Base-by-base conservation (phyloP, 1,140 invertebrate species). In the Ooceraea biroi region DNA sequence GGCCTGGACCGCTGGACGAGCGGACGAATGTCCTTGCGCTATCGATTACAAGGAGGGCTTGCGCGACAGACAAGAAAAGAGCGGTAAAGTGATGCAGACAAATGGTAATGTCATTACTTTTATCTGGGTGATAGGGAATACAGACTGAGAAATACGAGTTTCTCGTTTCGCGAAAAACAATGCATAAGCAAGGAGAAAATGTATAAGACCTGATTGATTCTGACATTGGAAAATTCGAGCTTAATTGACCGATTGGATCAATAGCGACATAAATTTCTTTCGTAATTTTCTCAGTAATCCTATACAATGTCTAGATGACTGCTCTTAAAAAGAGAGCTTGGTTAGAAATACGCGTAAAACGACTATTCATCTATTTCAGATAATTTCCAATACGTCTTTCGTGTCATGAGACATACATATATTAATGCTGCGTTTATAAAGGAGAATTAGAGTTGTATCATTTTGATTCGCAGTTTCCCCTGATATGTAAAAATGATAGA, bases 401-500 rank as follows among this genome's bases (percentile, higher is more conserved):
- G 76, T 30, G 30, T n/a, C n/a, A 78, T 22, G 10, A 80, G 25
- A 14, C 3, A 19, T 12, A 12, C 8, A 19, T 12, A 12, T 66
- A 65, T 63, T 55, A 69, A 46, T 52, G 19, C 17, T 41, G 14
- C 3, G 58, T 50, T 77, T 41, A 65, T 66, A 44, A 78, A 78
- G 61, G 11, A 50, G 27, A 63, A 80, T 17, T 30, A 60, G 30
- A 41, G 77, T 58, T 63, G 63, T 63, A 69, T 85, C 48, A 72
- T 82, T 48, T 68, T 48, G 76, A 84, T 82, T 57, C 80, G 74
- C 69, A 60, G 80, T 84, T 82, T 72, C 71, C 25, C 73, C 61
- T 84, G 66, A 78, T 85, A 89, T 82, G 87, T 86, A 87, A 90
- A 90, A 90, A 86, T 88, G 80, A 89, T 68, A 85, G 69, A 85